phyloP scores from a whole-genome alignment of 2,113 vertebrate genomes.

The Raja brachyura region DNA sequence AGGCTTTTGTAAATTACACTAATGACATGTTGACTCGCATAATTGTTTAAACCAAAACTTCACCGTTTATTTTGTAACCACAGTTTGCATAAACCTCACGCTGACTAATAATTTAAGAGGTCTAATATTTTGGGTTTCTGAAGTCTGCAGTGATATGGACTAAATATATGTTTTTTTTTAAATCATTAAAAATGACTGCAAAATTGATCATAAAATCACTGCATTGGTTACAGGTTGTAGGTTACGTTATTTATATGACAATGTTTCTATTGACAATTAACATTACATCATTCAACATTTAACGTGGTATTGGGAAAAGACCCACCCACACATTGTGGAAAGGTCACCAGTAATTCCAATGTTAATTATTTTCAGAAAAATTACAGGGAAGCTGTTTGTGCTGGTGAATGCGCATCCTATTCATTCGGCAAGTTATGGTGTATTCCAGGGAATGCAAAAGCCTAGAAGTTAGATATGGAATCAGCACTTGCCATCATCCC shows the following conservation, averaged over 20 bases:
- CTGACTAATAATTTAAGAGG: background rate
- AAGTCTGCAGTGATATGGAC: background rate
- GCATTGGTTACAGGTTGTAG: background rate
- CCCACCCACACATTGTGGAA: background rate
- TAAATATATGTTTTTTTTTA: background rate
- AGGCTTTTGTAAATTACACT: background rate
- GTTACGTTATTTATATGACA: background rate
- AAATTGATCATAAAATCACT: background rate
- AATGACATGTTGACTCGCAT: background rate
- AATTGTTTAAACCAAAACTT: background rate
- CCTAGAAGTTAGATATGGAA: too few species aligned
- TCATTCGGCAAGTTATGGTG: too few species aligned
- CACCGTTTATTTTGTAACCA: background rate
- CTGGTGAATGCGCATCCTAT: too few species aligned
- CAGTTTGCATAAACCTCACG: background rate
- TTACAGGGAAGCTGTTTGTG: background rate
- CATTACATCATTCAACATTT: background rate
- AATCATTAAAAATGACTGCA: background rate
- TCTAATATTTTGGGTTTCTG: background rate
- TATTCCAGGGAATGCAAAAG: too few species aligned
- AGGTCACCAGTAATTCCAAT: background rate
- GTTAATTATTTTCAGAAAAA: background rate
- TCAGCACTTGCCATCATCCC: too few species aligned
- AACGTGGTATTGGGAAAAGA: background rate
- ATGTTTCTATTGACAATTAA: constrained; percentile 7